These are phyloP conservation scores for Chiridota heheva DNA, from an alignment of 35 echinoderm and acorn worm species.

Conservation along the genomic window DNA sequence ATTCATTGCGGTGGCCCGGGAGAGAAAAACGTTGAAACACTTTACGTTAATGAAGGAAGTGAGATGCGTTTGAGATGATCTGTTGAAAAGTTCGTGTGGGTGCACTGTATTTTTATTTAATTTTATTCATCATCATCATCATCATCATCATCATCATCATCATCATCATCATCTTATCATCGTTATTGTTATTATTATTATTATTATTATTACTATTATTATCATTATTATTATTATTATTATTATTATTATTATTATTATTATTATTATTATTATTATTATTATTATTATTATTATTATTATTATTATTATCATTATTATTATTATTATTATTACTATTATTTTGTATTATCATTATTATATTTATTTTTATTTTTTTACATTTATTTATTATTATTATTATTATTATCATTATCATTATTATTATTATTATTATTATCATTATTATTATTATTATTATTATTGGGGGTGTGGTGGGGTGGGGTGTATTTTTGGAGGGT, in stretches of 20 bases:
- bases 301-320: conserved; percentile 19
- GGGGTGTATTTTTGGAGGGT: not conserved
- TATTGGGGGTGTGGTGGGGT: not conserved
- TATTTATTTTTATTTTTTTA: not conserved
- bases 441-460: not conserved
- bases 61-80: too few relatives aligned
- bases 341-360: too few relatives aligned
- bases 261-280: conserved; percentile 11
- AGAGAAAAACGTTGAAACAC: too few relatives aligned
- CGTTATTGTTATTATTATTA: not conserved
- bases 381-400: not conserved
- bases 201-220: conserved; percentile 1
- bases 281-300: conserved; percentile 11
- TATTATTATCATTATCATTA: not conserved
- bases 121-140: too few relatives aligned
- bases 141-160: not conserved
- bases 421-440: not conserved
- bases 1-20: too few relatives aligned
- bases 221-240: conserved; percentile 10
- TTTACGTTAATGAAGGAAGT: too few relatives aligned
- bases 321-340: not conserved
- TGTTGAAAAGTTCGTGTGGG: too few relatives aligned
- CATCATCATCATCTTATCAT: not conserved
- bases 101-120: too few relatives aligned
- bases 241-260: conserved; percentile 11